Percentiles rank a stretch among this genome's conserved stretches.
Conservation (phyloP, 2,888 invertebrate genomes). For the Minunthozetes semirufus region DNA sequence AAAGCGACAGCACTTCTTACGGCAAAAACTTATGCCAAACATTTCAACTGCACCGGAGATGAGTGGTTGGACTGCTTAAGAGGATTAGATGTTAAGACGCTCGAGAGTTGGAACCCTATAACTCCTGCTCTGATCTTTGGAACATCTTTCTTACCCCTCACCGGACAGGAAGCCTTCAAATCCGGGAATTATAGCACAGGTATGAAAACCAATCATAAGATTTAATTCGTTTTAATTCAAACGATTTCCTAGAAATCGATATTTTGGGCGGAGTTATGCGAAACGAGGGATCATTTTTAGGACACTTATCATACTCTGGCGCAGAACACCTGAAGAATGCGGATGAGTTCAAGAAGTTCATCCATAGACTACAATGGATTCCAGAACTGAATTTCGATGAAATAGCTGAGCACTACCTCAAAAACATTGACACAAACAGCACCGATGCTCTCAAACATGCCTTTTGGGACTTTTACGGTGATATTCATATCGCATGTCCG, state of each 20-base stretch:
- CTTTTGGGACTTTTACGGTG: slow-evolving; percentile 13
- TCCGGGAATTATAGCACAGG: not conserved
- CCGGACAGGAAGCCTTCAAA: not conserved
- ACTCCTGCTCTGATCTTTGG: no score
- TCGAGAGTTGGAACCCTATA: no score
- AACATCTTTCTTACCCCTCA: not conserved
- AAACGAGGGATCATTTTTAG: not conserved
- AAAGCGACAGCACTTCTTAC: not conserved
- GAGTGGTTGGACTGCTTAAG: slow-evolving; percentile 4
- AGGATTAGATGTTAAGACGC: not conserved
- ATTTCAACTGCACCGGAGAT: slow-evolving; percentile 7
- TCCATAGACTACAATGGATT: not conserved
- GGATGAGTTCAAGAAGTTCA: not conserved
- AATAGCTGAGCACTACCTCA: not conserved
- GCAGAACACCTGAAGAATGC: not conserved
- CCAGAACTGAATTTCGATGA: not conserved
- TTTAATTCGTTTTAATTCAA: not conserved
- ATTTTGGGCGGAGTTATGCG: not conserved
- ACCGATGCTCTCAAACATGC: not conserved
- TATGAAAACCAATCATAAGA: not conserved
- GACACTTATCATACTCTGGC: not conserved
- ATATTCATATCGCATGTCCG: slow-evolving; percentile 5
- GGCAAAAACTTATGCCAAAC: not conserved
- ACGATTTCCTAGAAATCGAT: not conserved
- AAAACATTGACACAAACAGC: not conserved